phyloP scores from a whole-genome alignment of 2,797 vertebrate genomes.

The Pyrocephalus nanus region DNA sequence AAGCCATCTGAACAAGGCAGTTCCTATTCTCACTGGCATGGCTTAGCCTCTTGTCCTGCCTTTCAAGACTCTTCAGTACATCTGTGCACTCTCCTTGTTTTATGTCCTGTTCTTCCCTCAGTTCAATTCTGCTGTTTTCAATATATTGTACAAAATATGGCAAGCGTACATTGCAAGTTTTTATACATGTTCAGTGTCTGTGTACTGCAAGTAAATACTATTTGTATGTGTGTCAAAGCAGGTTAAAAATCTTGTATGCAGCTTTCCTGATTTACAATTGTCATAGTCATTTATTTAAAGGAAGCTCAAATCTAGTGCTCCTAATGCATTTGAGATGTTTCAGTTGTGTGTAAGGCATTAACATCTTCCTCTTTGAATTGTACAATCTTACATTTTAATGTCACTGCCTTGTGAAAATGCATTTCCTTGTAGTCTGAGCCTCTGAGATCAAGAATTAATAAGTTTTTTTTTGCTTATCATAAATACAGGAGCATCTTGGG shows the following conservation, averaged over 20 bases:
- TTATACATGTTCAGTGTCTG: not conserved
- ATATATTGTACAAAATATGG: not conserved
- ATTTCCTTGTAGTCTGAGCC: not conserved
- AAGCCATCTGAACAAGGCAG: not conserved
- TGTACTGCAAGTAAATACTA: not conserved
- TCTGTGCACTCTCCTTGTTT: accelerated
- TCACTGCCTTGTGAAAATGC: not conserved
- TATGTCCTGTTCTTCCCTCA: not conserved
- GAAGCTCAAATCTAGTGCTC: not conserved
- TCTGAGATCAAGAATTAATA: not conserved
- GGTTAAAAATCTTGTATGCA: not conserved
- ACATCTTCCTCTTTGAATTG: not conserved
- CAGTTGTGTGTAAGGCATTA: not conserved
- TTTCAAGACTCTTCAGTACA: not conserved
- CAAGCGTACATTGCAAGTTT: not conserved
- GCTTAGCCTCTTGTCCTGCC: not conserved
- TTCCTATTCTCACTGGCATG: not conserved
- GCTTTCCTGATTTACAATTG: not conserved
- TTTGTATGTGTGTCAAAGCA: not conserved
- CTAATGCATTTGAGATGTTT: not conserved
- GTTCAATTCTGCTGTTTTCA: not conserved
- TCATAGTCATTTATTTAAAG: not conserved
- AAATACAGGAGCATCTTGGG: not conserved
- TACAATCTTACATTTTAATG: not conserved
- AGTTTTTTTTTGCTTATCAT: not conserved